Evolutionary conservation across 2,888 invertebrate genomes (phyloP).

Genomic region (Xestia c-nigrum): DNA sequence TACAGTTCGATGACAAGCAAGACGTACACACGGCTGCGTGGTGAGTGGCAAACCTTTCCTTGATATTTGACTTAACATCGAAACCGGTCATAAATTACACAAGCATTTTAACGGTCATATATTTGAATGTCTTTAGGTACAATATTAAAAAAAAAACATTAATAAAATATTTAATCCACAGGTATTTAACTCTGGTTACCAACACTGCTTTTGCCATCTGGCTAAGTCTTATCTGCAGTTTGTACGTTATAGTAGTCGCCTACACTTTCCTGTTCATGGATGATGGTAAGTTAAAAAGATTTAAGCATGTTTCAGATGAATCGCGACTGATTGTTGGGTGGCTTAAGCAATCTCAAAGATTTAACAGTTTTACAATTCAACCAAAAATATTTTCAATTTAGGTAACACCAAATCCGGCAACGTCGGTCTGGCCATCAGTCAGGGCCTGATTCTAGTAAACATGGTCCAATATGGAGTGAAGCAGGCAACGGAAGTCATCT

Average conservation of each 20-base stretch:
- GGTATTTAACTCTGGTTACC: conserved; percentile 91
- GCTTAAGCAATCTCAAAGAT: background rate
- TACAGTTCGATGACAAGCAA: conserved; percentile 92
- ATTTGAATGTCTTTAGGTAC: too few species aligned
- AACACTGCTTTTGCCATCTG: conserved; percentile 92
- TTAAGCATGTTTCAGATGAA: background rate
- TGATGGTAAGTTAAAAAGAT: conserved; percentile 84
- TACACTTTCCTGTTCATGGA: conserved; percentile 92
- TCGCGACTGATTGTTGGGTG: background rate
- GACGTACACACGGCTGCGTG: conserved; percentile 92
- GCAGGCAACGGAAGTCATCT: conserved; percentile 94
- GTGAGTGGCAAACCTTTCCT: conserved; percentile 73
- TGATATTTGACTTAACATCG: background rate
- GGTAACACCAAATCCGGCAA: conserved; percentile 91
- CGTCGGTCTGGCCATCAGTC: conserved; percentile 93
- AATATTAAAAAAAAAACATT: background rate
- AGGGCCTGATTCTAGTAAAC: conserved; percentile 93
- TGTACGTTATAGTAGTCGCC: conserved; percentile 91
- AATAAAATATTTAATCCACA: conserved; percentile 58
- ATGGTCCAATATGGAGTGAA: conserved; percentile 96
- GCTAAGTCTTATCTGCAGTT: conserved; percentile 91
- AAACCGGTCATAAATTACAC: background rate
- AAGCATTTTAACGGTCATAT: background rate
- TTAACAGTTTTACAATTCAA: background rate
- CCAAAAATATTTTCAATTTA: conserved; percentile 62